phyloP scores from a whole-genome alignment of 92 coral and sea anemone species.

The Umimayanthus chanpuru region DNA sequence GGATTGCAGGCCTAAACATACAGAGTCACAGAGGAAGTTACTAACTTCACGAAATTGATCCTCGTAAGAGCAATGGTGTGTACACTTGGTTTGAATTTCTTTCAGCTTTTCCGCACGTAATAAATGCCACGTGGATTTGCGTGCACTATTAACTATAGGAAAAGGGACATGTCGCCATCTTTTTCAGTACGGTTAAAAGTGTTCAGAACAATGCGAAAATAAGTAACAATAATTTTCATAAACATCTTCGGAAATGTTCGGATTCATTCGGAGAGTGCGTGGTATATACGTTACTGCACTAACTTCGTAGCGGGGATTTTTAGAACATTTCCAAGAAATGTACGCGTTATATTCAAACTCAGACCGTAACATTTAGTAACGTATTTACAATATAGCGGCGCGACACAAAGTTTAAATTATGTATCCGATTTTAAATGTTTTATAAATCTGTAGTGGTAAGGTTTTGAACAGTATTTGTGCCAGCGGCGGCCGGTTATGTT shows the following conservation, averaged over 20 bases:
- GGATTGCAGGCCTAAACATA: constrained; percentile 8
- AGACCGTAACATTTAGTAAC: constrained; percentile 7
- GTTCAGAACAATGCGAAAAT: constrained; percentile 6
- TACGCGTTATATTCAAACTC: constrained; percentile 7
- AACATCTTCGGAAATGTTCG: not conserved
- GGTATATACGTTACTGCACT: constrained; percentile 7
- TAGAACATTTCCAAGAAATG: not conserved
- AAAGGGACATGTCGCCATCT: constrained; percentile 12
- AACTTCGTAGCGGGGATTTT: constrained; percentile 8
- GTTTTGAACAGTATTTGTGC: constrained; percentile 1
- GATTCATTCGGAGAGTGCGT: constrained; percentile 4
- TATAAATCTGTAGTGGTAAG: not conserved
- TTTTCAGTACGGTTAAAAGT: constrained; percentile 12
- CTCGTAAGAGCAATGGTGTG: constrained; percentile 27
- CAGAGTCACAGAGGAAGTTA: constrained; percentile 14
- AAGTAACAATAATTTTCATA: not conserved
- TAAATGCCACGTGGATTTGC: constrained; percentile 29
- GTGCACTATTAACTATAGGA: constrained; percentile 13
- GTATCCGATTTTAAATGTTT: constrained; percentile 5
- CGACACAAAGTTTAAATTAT: constrained; percentile 1
- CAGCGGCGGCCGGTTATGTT: constrained; percentile 11
- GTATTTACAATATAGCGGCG: constrained; percentile 7
- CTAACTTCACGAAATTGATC: constrained; percentile 17
- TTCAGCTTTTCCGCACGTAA: constrained; percentile 29
- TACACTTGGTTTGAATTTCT: constrained; percentile 28